Evolutionary conservation across 2,888 invertebrate species (phyloP).

Genomic region (Diarsia dahlii): DNA sequence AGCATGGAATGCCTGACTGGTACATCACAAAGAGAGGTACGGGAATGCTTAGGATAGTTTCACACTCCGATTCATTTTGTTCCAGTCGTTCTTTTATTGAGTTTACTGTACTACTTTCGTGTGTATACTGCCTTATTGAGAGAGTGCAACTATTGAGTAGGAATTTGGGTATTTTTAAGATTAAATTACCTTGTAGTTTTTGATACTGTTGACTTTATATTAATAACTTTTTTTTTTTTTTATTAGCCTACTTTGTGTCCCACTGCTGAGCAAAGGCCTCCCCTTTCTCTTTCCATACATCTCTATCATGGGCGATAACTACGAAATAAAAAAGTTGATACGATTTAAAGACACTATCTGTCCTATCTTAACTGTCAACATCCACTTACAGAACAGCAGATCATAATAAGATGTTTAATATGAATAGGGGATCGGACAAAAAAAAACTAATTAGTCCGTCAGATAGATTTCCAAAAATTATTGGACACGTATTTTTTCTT

Average conservation of each 20-base stretch:
- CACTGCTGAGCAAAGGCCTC: no score
- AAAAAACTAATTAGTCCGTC: no score
- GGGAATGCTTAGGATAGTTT: conserved; percentile 30
- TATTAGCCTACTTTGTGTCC: no score
- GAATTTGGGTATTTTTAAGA: background rate
- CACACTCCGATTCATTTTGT: conserved; percentile 36
- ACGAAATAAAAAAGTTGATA: background rate
- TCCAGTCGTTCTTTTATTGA: conserved; percentile 29
- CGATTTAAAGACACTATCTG: background rate
- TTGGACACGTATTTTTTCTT: no score
- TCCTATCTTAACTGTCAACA: background rate
- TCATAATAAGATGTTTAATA: no score
- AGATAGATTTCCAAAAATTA: no score
- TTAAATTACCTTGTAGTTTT: background rate
- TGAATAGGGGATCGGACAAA: no score
- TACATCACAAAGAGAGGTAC: conserved; percentile 37
- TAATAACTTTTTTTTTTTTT: no score
- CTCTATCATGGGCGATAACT: no score
- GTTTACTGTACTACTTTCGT: conserved; percentile 21
- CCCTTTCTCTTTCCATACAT: no score
- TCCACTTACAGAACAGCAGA: no score
- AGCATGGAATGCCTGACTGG: conserved; percentile 23
- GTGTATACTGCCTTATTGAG: background rate
- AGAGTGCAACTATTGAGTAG: background rate
- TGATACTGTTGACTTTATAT: background rate